These are phyloP conservation scores for Leucoraja erinaceus DNA, from an alignment of 2,113 vertebrate species.

Conservation along the genomic window DNA sequence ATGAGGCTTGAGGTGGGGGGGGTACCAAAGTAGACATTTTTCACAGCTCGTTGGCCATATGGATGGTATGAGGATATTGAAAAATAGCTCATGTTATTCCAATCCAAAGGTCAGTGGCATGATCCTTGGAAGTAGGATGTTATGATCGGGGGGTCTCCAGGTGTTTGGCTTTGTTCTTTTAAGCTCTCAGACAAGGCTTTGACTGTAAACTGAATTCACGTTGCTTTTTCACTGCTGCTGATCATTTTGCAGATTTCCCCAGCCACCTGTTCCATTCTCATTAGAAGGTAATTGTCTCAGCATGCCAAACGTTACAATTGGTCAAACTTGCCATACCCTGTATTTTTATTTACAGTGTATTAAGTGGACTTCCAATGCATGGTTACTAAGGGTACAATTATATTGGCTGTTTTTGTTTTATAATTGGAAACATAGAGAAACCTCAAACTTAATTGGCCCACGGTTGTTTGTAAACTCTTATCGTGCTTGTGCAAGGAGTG, in stretches of 20 bases:
- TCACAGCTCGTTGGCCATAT: neutral
- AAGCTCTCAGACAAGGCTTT: neutral
- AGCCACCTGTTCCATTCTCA: neutral
- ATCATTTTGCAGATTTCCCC: neutral
- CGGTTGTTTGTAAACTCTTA: neutral
- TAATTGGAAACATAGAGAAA: neutral
- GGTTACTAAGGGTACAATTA: neutral
- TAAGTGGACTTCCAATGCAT: neutral
- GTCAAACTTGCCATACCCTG: neutral
- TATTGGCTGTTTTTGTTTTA: neutral
- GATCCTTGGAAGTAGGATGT: neutral
- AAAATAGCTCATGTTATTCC: constrained; percentile 24
- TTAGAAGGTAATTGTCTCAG: neutral
- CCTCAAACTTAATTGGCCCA: neutral
- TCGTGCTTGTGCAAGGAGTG: too few relatives aligned
- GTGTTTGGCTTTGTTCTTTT: neutral
- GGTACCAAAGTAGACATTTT: neutral
- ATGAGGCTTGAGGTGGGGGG: neutral
- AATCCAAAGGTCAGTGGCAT: neutral
- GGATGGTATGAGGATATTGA: constrained; percentile 14
- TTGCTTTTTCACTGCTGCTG: neutral
- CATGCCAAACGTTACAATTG: neutral
- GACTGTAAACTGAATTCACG: neutral
- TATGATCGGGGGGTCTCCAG: neutral
- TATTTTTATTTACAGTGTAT: neutral